Conservation (phyloP, 2,888 invertebrate genomes). For the Zele albiditarsus region DNA sequence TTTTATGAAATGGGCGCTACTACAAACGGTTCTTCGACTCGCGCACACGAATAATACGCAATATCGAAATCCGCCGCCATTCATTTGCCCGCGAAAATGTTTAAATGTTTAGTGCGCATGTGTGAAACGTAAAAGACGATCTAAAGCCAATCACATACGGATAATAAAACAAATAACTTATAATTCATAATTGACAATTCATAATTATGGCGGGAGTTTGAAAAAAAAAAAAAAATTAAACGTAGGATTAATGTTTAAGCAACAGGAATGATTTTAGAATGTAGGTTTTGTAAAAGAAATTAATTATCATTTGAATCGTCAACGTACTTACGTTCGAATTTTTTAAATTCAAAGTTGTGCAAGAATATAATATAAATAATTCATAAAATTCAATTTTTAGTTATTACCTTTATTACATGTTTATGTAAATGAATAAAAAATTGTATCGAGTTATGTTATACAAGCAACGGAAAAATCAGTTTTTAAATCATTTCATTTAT, state of each 20-base stretch:
- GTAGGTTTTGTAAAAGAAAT: too few relatives aligned
- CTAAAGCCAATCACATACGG: not conserved
- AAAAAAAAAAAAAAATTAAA: too few relatives aligned
- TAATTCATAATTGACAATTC: too few relatives aligned
- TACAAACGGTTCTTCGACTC: conserved; percentile 10
- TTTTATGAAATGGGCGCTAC: conserved; percentile 18
- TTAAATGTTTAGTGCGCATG: not conserved
- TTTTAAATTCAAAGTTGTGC: too few relatives aligned
- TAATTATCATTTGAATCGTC: too few relatives aligned
- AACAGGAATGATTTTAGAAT: too few relatives aligned
- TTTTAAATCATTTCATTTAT: conserved; percentile 54
- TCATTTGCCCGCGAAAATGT: not conserved
- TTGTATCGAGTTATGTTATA: conserved; percentile 47
- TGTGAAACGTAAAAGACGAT: not conserved
- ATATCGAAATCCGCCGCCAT: conserved; percentile 1
- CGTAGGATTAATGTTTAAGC: too few relatives aligned
- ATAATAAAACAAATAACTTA: too few relatives aligned
- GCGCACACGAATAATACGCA: conserved; percentile 5
- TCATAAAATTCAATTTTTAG: not conserved
- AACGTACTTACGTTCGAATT: too few relatives aligned
- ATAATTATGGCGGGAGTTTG: not conserved
- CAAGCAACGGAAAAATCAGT: conserved; percentile 50
- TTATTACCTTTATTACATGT: conserved; percentile 40
- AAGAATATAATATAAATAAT: not conserved
- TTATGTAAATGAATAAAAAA: conserved; percentile 47